Evolutionary conservation across 2,888 invertebrate species (phyloP).

Genomic region (Seira ritae): DNA sequence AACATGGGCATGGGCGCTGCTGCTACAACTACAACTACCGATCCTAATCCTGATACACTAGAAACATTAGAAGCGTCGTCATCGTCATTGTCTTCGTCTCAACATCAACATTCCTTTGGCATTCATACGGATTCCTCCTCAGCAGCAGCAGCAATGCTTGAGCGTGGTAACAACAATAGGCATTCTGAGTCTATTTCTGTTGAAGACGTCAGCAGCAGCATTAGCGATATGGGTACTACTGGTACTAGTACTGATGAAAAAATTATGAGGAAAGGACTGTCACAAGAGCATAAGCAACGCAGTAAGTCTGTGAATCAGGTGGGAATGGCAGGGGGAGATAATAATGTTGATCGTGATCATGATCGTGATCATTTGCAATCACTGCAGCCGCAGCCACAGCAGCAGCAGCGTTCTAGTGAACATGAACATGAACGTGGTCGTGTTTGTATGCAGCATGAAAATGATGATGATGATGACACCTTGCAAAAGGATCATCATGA

Average conservation of each 20-base stretch:
- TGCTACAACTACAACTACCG: no score
- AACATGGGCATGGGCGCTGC: conserved; percentile 26
- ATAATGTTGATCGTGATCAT: conserved; percentile 27
- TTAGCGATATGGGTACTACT: background rate
- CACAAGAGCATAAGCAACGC: conserved; percentile 25
- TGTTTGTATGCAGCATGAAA: conserved; percentile 21
- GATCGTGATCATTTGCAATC: no score
- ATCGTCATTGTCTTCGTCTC: background rate
- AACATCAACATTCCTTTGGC: conserved; percentile 4
- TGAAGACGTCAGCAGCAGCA: conserved; percentile 41
- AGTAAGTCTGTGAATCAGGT: conserved; percentile 53
- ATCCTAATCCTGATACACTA: no score
- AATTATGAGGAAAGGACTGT: conserved; percentile 16
- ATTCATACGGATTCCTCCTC: conserved; percentile 45
- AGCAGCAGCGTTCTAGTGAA: no score
- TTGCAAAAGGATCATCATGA: conserved; percentile 42
- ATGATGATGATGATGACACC: conserved; percentile 48
- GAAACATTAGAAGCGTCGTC: background rate
- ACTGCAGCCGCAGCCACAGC: no score
- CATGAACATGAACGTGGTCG: conserved; percentile 17
- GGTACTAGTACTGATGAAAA: no score
- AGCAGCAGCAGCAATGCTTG: background rate
- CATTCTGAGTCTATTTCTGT: conserved; percentile 26
- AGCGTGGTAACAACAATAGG: conserved; percentile 28
- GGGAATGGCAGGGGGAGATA: conserved; percentile 32